Percentiles rank a stretch among this genome's conserved stretches.
phyloP scores from a whole-genome alignment of 1,140 invertebrate species.

The Hyphantria cunea region DNA sequence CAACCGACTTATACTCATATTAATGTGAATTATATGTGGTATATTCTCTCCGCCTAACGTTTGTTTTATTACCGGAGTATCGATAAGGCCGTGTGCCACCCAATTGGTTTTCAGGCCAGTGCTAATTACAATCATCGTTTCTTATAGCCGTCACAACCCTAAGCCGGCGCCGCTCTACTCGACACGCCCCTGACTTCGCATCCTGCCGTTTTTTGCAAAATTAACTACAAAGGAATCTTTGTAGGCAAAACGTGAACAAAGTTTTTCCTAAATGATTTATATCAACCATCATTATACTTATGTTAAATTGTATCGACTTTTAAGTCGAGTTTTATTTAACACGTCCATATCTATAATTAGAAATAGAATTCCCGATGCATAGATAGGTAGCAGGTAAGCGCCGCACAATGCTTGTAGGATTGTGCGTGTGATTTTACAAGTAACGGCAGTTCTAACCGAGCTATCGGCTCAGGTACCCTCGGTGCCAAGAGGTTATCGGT shows the following conservation, averaged over 20 bases:
- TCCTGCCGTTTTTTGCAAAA: constrained; percentile 70
- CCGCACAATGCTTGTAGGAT: constrained; percentile 51
- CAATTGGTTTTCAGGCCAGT: constrained; percentile 17
- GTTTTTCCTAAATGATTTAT: constrained; percentile 32
- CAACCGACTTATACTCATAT: not conserved
- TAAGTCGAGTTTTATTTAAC: constrained; percentile 34
- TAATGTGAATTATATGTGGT: not conserved
- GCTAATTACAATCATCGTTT: constrained; percentile 2
- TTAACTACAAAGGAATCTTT: constrained; percentile 61
- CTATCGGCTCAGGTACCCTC: constrained; percentile 53
- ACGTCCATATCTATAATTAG: constrained; percentile 28
- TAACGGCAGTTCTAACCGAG: constrained; percentile 67
- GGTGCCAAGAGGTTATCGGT: constrained; percentile 69
- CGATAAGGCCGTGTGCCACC: constrained; percentile 3
- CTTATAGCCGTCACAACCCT: constrained; percentile 26
- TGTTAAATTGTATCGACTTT: constrained; percentile 10
- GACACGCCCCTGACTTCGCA: constrained; percentile 67
- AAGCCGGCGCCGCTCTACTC: constrained; percentile 43
- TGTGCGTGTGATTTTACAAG: constrained; percentile 63
- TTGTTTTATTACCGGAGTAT: constrained; percentile 7
- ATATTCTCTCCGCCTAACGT: constrained; percentile 13
- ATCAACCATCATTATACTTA: constrained; percentile 21
- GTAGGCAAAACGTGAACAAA: constrained; percentile 39
- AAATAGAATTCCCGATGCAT: constrained; percentile 31
- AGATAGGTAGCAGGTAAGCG: constrained; percentile 33